Percentiles rank a stretch among this genome's conserved stretches.
These are phyloP conservation scores for Cochlearius cochlearius DNA, from an alignment of 2,113 vertebrate genomes.

Conservation along the genomic window DNA sequence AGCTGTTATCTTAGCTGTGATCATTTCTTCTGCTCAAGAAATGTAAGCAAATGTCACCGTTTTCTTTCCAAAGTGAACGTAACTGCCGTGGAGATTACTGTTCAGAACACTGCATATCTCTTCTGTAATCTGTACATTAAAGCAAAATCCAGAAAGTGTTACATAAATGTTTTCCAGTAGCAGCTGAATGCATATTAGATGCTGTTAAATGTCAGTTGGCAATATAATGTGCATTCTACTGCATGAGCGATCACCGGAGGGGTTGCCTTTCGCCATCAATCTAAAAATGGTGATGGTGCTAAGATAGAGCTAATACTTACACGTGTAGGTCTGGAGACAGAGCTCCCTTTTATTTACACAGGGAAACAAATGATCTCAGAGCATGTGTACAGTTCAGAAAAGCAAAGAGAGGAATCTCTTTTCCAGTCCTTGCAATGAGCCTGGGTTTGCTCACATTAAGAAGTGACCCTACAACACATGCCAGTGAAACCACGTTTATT, in stretches of 20 bases:
- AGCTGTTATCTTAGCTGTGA: neutral
- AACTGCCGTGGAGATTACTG: neutral
- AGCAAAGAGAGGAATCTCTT: neutral
- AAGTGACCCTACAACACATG: neutral
- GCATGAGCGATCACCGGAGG: conserved; percentile 8
- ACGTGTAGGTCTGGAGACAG: neutral
- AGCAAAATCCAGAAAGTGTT: conserved; percentile 8
- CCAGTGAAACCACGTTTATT: neutral
- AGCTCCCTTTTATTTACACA: neutral
- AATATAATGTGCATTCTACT: conserved; percentile 26
- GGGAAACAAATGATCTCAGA: neutral
- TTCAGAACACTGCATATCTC: neutral
- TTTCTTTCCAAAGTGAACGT: neutral
- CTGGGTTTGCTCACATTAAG: neutral
- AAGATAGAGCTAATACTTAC: conserved; percentile 36
- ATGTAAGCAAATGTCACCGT: neutral
- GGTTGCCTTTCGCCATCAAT: conserved; percentile 7
- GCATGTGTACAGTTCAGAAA: neutral
- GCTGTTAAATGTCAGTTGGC: conserved; percentile 61
- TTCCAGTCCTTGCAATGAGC: neutral
- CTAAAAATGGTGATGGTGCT: conserved; percentile 9
- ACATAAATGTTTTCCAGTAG: conserved; percentile 16
- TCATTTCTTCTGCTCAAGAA: neutral
- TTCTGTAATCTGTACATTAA: neutral
- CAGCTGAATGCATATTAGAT: neutral